Evolutionary conservation across 2,888 invertebrate genomes (phyloP), one percentile per base, ranked within the genome.

Genomic region (Rotaria magnacalcarata): DNA sequence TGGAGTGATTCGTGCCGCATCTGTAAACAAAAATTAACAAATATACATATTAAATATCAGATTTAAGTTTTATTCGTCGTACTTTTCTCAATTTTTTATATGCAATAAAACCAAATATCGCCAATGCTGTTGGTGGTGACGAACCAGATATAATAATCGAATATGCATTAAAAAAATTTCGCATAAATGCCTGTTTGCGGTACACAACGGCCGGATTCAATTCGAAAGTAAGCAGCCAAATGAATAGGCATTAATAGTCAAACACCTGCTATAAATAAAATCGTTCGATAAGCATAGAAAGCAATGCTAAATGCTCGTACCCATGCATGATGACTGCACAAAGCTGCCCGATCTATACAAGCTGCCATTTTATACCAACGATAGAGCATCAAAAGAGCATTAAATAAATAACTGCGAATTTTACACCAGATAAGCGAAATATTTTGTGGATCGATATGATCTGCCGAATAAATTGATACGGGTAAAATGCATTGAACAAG

Each of bases 381-480:
- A 34, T 67, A 67, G 10, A 67, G 14, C 34, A 67, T 67, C 3
- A 67, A 16, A 67, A 67, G 67, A 34, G 34, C 11, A 67, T 67
- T 67, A 34, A 67, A 67, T 67, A 34, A 67, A 67, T 67, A 67
- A 16, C 67, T 67, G 14, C 67, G 67, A 34, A 67, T 67, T n/a
- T 67, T 67, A 34, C 67, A 67, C 67, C 67, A 67, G 5, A 67
- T 67, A 3, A 34, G 4, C 27, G 34, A 34, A 2, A 14, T 34
- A 34, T 67, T 34, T 67, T 67, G 67, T 10, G 67, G n/a, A 67
- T 67, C 67, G 0, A 16, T 14, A 34, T n/a, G 67, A 34, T 27
- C 11, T 27, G 34, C 67, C 27, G 67, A 67, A 67, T 67, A 67
- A 14, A 67, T 34, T 11, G 34, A 10, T 14, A 14, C 0, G 19